These are phyloP conservation scores for Turritopsis dohrnii DNA, from an alignment of 30 jellyfish, hydroid and myxozoan genomes.

Conservation along the genomic window DNA sequence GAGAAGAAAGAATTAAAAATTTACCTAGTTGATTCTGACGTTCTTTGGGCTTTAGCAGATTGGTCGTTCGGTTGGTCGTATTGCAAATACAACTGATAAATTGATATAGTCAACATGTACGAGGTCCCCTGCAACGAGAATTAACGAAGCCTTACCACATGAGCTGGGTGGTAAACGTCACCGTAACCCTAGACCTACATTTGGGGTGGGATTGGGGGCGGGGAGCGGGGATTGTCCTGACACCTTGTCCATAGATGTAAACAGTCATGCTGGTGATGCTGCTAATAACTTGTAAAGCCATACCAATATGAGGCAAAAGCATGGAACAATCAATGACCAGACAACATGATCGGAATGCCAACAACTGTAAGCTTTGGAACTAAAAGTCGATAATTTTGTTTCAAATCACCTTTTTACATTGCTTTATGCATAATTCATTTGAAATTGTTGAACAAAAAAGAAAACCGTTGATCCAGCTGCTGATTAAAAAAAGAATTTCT, in stretches of 20 bases:
- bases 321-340: conserved; percentile 44
- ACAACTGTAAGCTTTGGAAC: conserved; percentile 52
- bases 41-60: not conserved
- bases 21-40: not conserved
- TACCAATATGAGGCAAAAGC: conserved; percentile 42
- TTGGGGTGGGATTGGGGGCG: too few species aligned
- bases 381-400: not conserved
- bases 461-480: too few species aligned
- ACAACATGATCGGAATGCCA: conserved; percentile 65
- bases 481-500: too few species aligned
- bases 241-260: too few species aligned
- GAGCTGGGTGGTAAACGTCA: too few species aligned
- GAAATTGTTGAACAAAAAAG: too few species aligned
- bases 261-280: not conserved
- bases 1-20: too few species aligned
- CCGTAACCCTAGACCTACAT: too few species aligned
- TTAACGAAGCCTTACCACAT: too few species aligned
- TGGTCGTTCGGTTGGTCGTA: not conserved
- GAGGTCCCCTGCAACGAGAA: not conserved
- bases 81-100: not conserved
- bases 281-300: conserved; percentile 2
- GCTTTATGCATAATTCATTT: too few species aligned
- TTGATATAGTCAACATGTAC: not conserved
- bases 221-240: too few species aligned
- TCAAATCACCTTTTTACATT: not conserved